A percentile compares a stretch with the other conserved stretches of the same genome.
Evolutionary conservation across 92 coral and sea anemone species (phyloP).

Genomic region (Anthopleura xanthogrammica): DNA sequence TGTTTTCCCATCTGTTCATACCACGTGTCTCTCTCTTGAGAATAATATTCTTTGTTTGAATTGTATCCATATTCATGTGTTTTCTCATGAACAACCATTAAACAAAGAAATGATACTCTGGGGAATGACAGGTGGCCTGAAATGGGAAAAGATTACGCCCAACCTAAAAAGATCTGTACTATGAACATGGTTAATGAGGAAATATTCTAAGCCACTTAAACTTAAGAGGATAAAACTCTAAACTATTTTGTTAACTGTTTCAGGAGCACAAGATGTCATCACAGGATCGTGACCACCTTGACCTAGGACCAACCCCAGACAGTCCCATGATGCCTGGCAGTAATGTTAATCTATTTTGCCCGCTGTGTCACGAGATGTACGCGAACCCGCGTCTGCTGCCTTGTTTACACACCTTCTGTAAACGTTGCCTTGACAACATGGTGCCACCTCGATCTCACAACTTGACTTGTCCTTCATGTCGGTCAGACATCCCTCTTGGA

Average conservation of each 20-base stretch:
- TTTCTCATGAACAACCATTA: too few relatives aligned
- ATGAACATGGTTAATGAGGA: neutral
- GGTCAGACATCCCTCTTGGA: constrained; percentile 75
- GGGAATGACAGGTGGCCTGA: too few relatives aligned
- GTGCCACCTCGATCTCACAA: constrained; percentile 89
- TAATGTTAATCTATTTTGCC: constrained; percentile 82
- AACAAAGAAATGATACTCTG: too few relatives aligned
- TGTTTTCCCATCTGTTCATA: too few relatives aligned
- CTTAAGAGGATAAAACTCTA: neutral
- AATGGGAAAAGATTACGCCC: too few relatives aligned
- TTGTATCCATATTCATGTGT: too few relatives aligned
- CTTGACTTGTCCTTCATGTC: constrained; percentile 88
- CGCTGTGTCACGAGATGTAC: constrained; percentile 83
- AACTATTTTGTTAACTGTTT: neutral
- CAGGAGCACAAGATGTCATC: constrained; percentile 89
- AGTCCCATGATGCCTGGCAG: constrained; percentile 74
- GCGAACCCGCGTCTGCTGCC: constrained; percentile 89
- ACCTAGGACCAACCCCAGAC: constrained; percentile 69
- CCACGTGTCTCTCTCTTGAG: too few relatives aligned
- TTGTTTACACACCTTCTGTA: constrained; percentile 96
- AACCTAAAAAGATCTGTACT: too few relatives aligned
- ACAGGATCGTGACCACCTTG: constrained; percentile 71
- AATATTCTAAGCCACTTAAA: neutral
- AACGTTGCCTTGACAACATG: constrained; percentile 88
- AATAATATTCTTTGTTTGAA: too few relatives aligned